A percentile compares a stretch with the other conserved stretches of the same genome.
These are phyloP conservation scores for Bombus balteatus DNA, from an alignment of 1,140 invertebrate genomes.

Conservation along the genomic window DNA sequence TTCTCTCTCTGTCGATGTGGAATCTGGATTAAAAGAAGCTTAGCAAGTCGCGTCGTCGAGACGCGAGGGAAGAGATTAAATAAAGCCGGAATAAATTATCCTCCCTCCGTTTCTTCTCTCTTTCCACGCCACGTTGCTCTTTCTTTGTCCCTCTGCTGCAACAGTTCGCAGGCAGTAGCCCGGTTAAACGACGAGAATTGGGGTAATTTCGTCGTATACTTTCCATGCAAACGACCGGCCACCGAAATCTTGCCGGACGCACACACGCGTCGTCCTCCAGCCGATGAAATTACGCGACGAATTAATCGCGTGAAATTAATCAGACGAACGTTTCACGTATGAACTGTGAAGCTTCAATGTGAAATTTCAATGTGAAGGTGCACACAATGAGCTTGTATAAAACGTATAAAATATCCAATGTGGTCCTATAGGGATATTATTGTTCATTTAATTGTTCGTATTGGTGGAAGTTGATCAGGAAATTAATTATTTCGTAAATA, in stretches of 20 bases:
- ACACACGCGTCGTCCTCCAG: background rate
- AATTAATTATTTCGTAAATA: too few relatives aligned
- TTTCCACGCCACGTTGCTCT: background rate
- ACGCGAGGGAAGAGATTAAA: slow-evolving; percentile 63
- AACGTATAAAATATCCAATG: too few relatives aligned
- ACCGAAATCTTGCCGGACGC: slow-evolving; percentile 14
- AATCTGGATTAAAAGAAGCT: slow-evolving; percentile 66
- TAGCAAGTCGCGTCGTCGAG: slow-evolving; percentile 47
- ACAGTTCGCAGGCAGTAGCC: background rate
- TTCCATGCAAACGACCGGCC: slow-evolving; percentile 15
- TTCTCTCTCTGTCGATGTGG: slow-evolving; percentile 42
- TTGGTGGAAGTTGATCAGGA: too few relatives aligned
- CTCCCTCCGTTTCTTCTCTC: background rate
- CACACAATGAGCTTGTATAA: too few relatives aligned
- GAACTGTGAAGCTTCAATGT: too few relatives aligned
- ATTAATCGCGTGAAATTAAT: slow-evolving; percentile 7
- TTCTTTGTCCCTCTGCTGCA: background rate
- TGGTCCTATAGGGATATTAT: too few relatives aligned
- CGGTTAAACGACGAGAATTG: slow-evolving; percentile 44
- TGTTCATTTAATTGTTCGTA: too few relatives aligned
- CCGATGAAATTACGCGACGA: background rate
- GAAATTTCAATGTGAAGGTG: too few relatives aligned
- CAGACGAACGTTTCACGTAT: too few relatives aligned
- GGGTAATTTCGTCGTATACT: slow-evolving; percentile 28
- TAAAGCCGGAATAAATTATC: slow-evolving; percentile 72